Base-by-base conservation (phyloP, 2,113 vertebrate species). In the Cephalopholis sonnerati region DNA sequence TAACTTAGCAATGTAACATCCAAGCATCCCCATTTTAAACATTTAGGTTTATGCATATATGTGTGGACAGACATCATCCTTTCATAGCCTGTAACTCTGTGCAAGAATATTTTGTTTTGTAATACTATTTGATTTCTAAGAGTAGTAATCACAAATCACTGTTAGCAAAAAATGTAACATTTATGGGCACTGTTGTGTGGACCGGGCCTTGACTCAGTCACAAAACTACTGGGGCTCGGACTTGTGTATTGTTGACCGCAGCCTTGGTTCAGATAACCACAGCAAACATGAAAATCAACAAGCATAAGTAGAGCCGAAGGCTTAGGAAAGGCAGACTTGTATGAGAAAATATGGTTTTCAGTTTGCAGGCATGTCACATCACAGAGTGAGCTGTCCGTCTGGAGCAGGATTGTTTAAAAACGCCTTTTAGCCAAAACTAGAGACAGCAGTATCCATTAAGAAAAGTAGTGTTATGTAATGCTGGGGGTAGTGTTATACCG, bases 291-390 rank as follows among this genome's bases (percentile, higher is more conserved):
- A 0, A 41, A 59, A 51, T 12, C 41, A 59, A 41, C 29, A 9
- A 44, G 44, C 32, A n/a, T 4, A 13, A 64, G 17, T 25, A 9
- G 73, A 50, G 48, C 17, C 51, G 41, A 16, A 17, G 36, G 24
- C 25, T 18, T 29, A 58, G 13, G 64, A 24, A 27, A 82, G 65
- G 41, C 75, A 79, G 48, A 67, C 6, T 55, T 36, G 25, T 22
- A 44, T 58, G 53, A 69, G 5, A 53, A 46, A 24, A 64, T 3
- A 7, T 66, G 17, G 10, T 36, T 51, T 27, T 64, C 17, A 71
- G 55, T 53, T 29, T 68, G 22, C n/a, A 61, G 54, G 32, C 46
- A 68, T 63, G 25, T 61, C 24, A 66, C 48, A 25, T 54, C 32
- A 74, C 63, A 51, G 27, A 73, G 13, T 3, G 32, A 48, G 22